Conservation (phyloP, 2,113 vertebrate species). For the Cromileptes altivelis region DNA sequence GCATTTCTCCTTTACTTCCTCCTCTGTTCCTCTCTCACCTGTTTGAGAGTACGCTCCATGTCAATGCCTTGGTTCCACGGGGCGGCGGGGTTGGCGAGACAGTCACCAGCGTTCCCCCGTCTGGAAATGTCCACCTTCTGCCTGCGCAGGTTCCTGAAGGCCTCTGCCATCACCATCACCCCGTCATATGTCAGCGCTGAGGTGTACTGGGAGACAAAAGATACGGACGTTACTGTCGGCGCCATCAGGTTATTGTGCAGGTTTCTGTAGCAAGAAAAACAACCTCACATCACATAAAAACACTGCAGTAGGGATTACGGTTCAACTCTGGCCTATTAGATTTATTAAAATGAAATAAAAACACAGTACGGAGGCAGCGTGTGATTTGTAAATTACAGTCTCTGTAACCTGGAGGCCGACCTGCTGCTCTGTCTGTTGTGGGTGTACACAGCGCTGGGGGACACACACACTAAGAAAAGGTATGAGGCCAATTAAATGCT, state of each 20-base stretch:
- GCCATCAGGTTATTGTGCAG: background rate
- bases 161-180: conserved; percentile 99
- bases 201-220: conserved; percentile 89
- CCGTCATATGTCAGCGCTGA: conserved; percentile 98
- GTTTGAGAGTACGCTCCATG: conserved; percentile 77
- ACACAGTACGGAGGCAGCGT: background rate
- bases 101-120: conserved; percentile 96
- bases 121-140: conserved; percentile 98
- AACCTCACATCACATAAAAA: background rate
- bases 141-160: conserved; percentile 94
- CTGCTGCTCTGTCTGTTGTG: conserved; percentile 41
- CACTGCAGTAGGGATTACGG: background rate
- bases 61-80: conserved; percentile 96
- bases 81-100: conserved; percentile 96
- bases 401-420: background rate
- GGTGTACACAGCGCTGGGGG: background rate
- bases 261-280: background rate
- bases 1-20: too few relatives aligned
- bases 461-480: conserved; percentile 17
- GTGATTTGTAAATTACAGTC: conserved; percentile 36
- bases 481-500: conserved; percentile 63
- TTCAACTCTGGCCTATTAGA: background rate
- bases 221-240: background rate
- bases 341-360: conserved; percentile 12
- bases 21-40: conserved; percentile 47